phyloP scores from a whole-genome alignment of 2,797 vertebrate species.

The Tapirus indicus region DNA sequence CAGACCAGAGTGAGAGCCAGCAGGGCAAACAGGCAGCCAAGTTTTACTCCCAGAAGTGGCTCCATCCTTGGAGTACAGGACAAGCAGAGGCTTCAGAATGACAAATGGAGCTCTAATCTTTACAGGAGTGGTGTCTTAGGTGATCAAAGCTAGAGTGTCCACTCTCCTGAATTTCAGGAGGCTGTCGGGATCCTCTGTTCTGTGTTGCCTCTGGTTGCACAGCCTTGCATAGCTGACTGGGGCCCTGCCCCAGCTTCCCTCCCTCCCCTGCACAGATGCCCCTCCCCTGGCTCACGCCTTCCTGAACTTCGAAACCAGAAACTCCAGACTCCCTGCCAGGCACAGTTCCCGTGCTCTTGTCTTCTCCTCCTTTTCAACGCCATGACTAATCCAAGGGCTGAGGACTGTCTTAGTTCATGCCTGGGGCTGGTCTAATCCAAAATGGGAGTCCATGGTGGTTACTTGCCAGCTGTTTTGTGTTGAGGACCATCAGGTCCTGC shows the following conservation, averaged over 20 bases:
- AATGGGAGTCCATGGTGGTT: not conserved
- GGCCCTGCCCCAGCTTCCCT: conserved; percentile 57
- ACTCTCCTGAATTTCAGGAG: not conserved
- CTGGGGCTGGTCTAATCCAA: not conserved
- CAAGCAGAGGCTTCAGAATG: not conserved
- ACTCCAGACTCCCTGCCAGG: conserved; percentile 80
- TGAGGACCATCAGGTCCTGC: conserved; percentile 24
- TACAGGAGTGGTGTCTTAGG: not conserved
- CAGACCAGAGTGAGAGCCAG: conserved; percentile 82
- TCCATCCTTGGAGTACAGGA: conserved; percentile 80
- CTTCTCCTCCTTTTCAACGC: conserved; percentile 57
- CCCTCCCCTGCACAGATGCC: conserved; percentile 59
- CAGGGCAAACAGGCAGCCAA: conserved; percentile 84
- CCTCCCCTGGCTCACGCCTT: conserved; percentile 74
- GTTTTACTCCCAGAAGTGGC: conserved; percentile 78
- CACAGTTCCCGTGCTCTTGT: not conserved
- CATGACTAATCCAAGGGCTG: conserved; percentile 70
- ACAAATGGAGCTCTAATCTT: not conserved
- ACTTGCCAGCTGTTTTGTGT: not conserved
- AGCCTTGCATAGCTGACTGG: conserved; percentile 5
- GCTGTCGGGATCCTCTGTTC: not conserved
- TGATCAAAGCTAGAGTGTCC: not conserved
- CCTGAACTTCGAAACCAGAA: conserved; percentile 79
- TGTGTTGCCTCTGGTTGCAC: not conserved
- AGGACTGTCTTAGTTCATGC: conserved; percentile 8